phyloP scores from a whole-genome alignment of 2,888 invertebrate species.

The Blastobasis lacticolella region DNA sequence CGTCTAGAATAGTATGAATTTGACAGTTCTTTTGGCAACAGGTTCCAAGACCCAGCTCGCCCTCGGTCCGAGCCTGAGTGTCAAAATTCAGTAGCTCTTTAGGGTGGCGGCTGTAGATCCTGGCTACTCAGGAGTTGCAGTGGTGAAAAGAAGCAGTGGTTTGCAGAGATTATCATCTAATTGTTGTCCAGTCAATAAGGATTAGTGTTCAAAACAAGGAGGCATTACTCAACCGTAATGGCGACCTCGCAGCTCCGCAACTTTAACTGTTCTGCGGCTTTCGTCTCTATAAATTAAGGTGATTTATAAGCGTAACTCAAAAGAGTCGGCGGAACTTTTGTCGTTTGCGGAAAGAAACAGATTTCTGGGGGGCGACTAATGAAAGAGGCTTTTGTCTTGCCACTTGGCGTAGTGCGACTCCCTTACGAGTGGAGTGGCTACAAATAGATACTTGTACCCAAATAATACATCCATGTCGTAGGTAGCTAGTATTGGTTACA shows the following conservation, averaged over 20 bases:
- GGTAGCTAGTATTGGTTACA: too few species aligned
- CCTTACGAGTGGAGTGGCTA: background rate
- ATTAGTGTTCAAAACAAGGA: conserved; percentile 18
- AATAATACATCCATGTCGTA: too few species aligned
- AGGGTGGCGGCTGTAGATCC: background rate
- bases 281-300: conserved; percentile 67
- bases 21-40: too few species aligned
- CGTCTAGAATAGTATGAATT: too few species aligned
- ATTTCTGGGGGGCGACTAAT: conserved; percentile 45
- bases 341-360: conserved; percentile 54
- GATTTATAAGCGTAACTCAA: conserved; percentile 59
- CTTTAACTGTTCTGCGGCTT: conserved; percentile 45
- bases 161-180: background rate
- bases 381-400: conserved; percentile 45
- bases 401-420: conserved; percentile 11
- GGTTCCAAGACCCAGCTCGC: background rate
- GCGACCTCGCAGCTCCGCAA: conserved; percentile 36
- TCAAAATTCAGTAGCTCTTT: conserved; percentile 16
- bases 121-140: background rate
- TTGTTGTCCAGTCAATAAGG: conserved; percentile 5
- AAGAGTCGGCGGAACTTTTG: conserved; percentile 51
- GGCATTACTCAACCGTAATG: conserved; percentile 52
- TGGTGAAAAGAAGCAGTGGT: background rate
- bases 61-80: background rate
- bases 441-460: background rate